A percentile compares a stretch with the other conserved stretches of the same genome.
Conservation (phyloP, 2,888 invertebrate genomes). For the Azorinus chamasolen region DNA sequence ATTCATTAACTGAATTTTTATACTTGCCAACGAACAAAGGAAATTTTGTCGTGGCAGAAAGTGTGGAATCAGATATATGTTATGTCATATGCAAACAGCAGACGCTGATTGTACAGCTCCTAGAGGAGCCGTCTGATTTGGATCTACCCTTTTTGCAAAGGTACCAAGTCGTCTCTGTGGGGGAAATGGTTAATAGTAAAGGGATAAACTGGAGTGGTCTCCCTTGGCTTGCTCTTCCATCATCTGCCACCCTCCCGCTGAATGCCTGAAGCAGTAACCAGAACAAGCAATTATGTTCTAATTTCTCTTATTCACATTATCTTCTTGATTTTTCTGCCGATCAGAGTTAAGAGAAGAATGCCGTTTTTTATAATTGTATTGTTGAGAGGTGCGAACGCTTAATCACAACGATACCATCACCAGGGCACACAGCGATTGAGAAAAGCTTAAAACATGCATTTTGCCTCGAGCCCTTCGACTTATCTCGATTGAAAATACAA, state of each 20-base stretch:
- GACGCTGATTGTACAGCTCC: no score
- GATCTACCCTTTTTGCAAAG: no score
- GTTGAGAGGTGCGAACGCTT: slow-evolving; percentile 39
- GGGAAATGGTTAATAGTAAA: no score
- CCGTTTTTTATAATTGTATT: slow-evolving; percentile 31
- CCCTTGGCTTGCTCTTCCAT: slow-evolving; percentile 3
- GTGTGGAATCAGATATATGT: no score
- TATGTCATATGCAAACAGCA: no score
- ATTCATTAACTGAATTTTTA: no score
- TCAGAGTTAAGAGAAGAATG: slow-evolving; percentile 34
- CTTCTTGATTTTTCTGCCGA: slow-evolving; percentile 49
- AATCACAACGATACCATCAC: slow-evolving; percentile 53
- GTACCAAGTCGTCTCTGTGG: no score
- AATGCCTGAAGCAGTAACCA: no score
- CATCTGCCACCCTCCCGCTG: no score
- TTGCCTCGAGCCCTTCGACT: slow-evolving; percentile 45
- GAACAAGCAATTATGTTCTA: slow-evolving; percentile 48
- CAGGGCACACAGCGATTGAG: background rate
- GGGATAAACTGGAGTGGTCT: background rate
- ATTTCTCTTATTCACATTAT: slow-evolving; percentile 57
- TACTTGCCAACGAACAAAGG: no score
- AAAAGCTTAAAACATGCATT: slow-evolving; percentile 15
- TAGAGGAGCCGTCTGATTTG: no score
- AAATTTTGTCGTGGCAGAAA: no score
- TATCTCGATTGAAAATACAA: slow-evolving; percentile 64